Percentiles rank a stretch among this genome's conserved stretches.
Evolutionary conservation across 2,797 vertebrate species (phyloP).

Genomic region (Carcharodon carcharias): DNA sequence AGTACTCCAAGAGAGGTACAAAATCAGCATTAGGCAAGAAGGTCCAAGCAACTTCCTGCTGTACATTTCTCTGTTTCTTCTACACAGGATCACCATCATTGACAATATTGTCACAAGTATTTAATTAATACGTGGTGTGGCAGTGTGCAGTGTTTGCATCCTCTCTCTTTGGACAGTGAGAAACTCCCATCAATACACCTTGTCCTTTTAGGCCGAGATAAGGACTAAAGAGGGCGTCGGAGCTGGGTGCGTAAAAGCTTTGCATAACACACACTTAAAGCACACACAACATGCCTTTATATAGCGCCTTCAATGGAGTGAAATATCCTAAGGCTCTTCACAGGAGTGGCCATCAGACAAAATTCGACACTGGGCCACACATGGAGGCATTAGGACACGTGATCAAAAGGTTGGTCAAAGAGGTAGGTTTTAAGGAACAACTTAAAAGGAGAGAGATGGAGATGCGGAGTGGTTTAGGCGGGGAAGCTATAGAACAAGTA

Average conservation of each 20-base stretch:
- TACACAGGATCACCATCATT: not conserved
- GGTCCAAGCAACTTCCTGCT: not conserved
- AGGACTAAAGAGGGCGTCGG: not conserved
- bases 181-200: not conserved
- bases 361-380: not conserved
- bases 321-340: not conserved
- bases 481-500: not conserved
- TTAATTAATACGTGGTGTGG: not conserved
- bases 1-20: not conserved
- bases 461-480: not conserved
- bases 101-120: not conserved
- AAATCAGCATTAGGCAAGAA: too few relatives aligned
- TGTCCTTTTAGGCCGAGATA: not conserved
- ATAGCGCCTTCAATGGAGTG: not conserved
- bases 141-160: not conserved
- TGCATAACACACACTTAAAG: not conserved
- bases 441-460: not conserved
- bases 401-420: not conserved
- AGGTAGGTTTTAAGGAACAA: not conserved
- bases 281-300: not conserved
- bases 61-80: not conserved
- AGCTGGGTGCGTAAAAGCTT: not conserved
- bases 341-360: not conserved
- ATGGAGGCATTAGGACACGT: not conserved
- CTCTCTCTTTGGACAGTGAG: not conserved